These are phyloP conservation scores for Pararge aegeria DNA, from an alignment of 1,140 invertebrate genomes.

Conservation along the genomic window DNA sequence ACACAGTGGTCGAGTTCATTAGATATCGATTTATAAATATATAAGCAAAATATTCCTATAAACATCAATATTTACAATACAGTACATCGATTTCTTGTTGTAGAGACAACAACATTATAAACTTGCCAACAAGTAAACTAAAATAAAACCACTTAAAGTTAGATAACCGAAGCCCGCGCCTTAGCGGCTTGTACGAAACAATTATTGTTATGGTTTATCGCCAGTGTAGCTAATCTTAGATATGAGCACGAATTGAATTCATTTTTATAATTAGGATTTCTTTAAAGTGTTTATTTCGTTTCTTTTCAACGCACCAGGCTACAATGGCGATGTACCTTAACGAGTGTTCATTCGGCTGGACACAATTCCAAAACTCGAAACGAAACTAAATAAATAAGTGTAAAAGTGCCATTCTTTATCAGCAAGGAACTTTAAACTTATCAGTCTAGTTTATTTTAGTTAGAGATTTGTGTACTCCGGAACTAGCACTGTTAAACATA, in stretches of 20 bases:
- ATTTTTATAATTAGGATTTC: no score
- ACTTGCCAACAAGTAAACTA: neutral
- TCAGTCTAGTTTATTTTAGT: no score
- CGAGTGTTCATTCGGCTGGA: no score
- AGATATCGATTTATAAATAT: neutral
- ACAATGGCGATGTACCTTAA: neutral
- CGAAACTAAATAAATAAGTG: no score
- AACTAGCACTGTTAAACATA: neutral
- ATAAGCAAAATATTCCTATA: neutral
- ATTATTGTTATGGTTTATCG: no score
- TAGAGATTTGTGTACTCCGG: neutral
- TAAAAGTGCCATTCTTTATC: no score
- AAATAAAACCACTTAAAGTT: neutral
- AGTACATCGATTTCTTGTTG: neutral
- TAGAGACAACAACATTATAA: neutral
- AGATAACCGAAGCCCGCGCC: neutral
- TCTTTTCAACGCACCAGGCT: neutral
- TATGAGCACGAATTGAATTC: no score
- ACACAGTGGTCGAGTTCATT: neutral
- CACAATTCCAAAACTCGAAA: no score
- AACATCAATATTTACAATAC: constrained; percentile 4
- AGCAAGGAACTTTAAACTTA: no score
- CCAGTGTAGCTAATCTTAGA: no score
- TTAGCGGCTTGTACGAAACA: neutral
- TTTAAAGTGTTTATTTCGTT: neutral